Evolutionary conservation across 2,113 vertebrate genomes (phyloP).

Genomic region (Rhinolophus ferrumequinum): DNA sequence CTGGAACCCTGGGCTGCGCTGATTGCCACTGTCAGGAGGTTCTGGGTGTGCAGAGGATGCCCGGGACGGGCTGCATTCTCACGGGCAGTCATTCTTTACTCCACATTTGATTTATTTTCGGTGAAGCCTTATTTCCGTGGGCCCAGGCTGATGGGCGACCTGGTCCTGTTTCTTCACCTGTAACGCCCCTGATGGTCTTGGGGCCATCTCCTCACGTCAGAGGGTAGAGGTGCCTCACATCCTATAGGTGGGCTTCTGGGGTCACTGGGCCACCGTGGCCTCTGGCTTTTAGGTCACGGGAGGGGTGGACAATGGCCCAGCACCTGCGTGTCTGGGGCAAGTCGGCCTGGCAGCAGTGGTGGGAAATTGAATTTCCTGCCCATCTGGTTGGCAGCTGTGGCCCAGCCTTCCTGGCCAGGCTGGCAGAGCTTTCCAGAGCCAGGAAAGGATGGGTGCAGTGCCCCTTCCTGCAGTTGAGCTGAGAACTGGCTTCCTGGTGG

Average conservation of each 20-base stretch:
- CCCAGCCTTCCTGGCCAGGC: background rate
- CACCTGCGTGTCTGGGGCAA: slow-evolving; percentile 4
- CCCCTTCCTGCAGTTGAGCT: background rate
- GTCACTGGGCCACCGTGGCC: background rate
- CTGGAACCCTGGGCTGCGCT: background rate
- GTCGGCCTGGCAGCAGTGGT: background rate
- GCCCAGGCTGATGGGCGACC: fast-evolving
- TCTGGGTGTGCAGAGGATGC: background rate
- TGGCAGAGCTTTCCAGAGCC: background rate
- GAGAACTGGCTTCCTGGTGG: background rate
- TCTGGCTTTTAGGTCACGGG: background rate
- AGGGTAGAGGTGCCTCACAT: background rate
- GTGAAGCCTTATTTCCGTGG: background rate
- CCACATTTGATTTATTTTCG: background rate
- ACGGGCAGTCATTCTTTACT: background rate
- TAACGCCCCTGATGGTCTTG: background rate
- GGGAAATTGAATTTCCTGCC: slow-evolving; percentile 55
- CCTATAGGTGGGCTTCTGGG: background rate
- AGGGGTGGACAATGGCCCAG: background rate
- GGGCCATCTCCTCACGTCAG: background rate
- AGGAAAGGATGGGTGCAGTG: background rate
- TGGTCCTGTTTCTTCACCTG: background rate
- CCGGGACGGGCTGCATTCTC: background rate
- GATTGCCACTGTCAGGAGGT: background rate
- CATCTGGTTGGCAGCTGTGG: slow-evolving; percentile 45